Percentiles rank a stretch among this genome's conserved stretches.
These are phyloP conservation scores for Erynnis tages DNA, from an alignment of 2,888 invertebrate genomes.

Conservation along the genomic window DNA sequence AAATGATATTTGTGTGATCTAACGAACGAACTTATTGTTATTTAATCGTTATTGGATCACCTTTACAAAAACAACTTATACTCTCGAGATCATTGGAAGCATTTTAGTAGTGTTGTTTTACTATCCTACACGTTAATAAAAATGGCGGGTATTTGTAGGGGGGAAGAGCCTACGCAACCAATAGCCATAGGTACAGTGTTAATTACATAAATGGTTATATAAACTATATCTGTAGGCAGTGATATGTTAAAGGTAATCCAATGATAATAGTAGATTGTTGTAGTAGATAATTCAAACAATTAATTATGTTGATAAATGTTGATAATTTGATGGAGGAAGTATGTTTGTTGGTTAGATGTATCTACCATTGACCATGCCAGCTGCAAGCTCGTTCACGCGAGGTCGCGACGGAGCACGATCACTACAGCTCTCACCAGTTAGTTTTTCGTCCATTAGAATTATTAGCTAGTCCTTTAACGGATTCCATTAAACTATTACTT, in stretches of 20 bases:
- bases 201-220: no score
- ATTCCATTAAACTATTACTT: neutral
- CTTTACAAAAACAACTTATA: slow-evolving; percentile 31
- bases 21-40: slow-evolving; percentile 45
- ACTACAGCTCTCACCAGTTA: slow-evolving; percentile 12
- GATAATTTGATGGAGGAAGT: slow-evolving; percentile 2
- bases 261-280: no score
- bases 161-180: no score
- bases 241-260: no score
- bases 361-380: slow-evolving; percentile 2
- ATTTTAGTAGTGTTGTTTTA: no score
- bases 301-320: slow-evolving; percentile 2
- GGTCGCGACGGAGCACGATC: slow-evolving; percentile 33
- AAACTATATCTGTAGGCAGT: no score
- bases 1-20: slow-evolving; percentile 49
- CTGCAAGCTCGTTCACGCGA: slow-evolving; percentile 18
- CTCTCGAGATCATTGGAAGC: no score
- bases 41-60: slow-evolving; percentile 54
- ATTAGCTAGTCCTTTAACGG: neutral
- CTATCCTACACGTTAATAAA: no score
- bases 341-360: neutral
- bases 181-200: no score
- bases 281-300: no score
- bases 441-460: slow-evolving; percentile 7
- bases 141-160: no score